Base-by-base conservation (phyloP, 2,888 invertebrate genomes). In the Rhagium mordax region DNA sequence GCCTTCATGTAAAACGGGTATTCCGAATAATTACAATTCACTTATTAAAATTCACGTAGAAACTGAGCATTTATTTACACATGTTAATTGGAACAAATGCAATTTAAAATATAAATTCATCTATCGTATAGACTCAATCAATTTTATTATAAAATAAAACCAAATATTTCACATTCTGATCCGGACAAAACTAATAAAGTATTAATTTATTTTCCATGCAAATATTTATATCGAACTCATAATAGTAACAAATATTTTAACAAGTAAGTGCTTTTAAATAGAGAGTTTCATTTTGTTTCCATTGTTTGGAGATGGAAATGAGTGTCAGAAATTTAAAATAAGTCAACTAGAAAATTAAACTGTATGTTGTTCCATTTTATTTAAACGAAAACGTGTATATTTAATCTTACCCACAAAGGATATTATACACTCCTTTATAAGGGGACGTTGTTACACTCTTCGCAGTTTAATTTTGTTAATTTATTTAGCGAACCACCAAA, bases 261-360 rank as follows among this genome's bases (percentile, higher is more conserved):
- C 62, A 64, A 59, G 47, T 10, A 49, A 64, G 49, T 10, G 47
- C 64, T 51, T 51, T 64, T n/a, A 27, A 49, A 64, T 27, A 47
- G 10, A 27, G 16, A 24, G 33, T 47, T 74, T 68, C 71, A 75
- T 76, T 69, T 70, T 62, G 71, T 62, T 57, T 74, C 62, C 71
- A 33, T 59, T 75, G 76, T 74, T 76, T 71, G 72, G 61, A 68
- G 75, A 78, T 78, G 74, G 60, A 78, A 74, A 78, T 75, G 70
- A 65, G 51, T 76, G 67, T 76, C 70, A 69, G 70, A 72, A 75
- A 71, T 73, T 71, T 69, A 55, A 33, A 69, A 53, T 65, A 72
- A 75, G 70, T 74, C 74, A 59, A 51, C 70, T 62, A 66, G 73
- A 76, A 74, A 78, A 78, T 78, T 78, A 71, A 75, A 75, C 65